These are phyloP conservation scores for Machimus atricapillus DNA, from an alignment of 2,888 invertebrate genomes.

Conservation along the genomic window DNA sequence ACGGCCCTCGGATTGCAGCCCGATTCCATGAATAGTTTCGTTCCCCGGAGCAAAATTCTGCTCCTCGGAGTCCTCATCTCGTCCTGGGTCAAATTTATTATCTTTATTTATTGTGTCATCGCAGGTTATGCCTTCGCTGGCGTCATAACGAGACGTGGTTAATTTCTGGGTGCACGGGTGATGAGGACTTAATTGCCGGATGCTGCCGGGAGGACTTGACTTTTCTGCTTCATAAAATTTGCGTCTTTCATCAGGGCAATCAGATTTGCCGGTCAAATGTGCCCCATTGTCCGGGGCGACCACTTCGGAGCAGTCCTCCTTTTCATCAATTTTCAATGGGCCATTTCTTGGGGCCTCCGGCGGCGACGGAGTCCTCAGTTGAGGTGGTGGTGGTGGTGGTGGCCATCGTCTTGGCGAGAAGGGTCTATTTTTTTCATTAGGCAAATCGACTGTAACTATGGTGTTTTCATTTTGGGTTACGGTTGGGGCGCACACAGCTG, in stretches of 20 bases:
- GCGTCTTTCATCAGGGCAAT: not conserved
- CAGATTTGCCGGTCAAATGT: slow-evolving; percentile 17
- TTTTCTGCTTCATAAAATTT: slow-evolving; percentile 20
- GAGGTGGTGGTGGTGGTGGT: not conserved
- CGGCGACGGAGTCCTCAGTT: not conserved
- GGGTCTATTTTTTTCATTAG: slow-evolving; percentile 35
- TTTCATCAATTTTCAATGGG: slow-evolving; percentile 34
- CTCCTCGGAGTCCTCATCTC: not conserved
- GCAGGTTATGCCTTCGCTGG: not conserved
- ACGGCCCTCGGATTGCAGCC: not conserved
- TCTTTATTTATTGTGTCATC: slow-evolving; percentile 39
- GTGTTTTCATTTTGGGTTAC: not conserved
- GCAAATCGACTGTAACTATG: slow-evolving; percentile 35
- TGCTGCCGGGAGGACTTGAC: not conserved
- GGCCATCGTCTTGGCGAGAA: not conserved
- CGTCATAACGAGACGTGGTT: slow-evolving; percentile 7
- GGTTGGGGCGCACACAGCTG: slow-evolving; percentile 48
- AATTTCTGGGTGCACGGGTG: not conserved
- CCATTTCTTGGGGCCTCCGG: not conserved
- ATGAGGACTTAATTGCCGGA: slow-evolving; percentile 18
- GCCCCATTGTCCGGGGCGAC: not conserved
- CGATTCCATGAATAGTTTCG: slow-evolving; percentile 2
- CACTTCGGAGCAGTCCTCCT: not conserved
- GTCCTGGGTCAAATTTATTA: slow-evolving; percentile 26
- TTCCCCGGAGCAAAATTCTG: not conserved